Evolutionary conservation across 2,888 invertebrate species (phyloP).

Genomic region (Myopa testacea): DNA sequence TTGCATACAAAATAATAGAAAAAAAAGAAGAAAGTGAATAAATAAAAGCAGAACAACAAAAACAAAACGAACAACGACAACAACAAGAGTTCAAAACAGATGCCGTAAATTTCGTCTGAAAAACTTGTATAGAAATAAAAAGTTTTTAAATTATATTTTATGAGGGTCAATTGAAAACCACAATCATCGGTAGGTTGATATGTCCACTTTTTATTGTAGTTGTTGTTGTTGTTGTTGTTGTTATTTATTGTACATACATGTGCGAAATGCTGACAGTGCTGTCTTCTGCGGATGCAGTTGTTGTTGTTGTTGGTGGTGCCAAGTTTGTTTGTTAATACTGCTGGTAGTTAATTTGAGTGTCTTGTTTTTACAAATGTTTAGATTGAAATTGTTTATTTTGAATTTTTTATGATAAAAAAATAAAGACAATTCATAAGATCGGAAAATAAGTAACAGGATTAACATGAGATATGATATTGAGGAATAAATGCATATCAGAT

Average conservation of each 20-base stretch:
- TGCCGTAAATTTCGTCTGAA: not conserved
- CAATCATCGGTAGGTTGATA: no score
- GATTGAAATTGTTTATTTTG: no score
- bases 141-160: not conserved
- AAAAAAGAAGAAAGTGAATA: not conserved
- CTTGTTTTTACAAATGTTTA: no score
- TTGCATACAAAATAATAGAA: not conserved
- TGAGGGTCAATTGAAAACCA: slow-evolving; percentile 1
- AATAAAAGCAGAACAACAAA: not conserved
- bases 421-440: no score
- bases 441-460: no score
- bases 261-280: not conserved
- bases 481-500: no score
- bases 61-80: not conserved
- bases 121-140: not conserved
- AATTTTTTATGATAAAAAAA: no score
- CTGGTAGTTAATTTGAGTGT: no score
- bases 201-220: no score
- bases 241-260: not conserved
- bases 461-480: no score
- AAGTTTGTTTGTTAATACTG: no score
- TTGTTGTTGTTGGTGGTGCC: no score
- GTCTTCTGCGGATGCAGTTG: not conserved
- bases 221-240: not conserved
- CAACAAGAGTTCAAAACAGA: not conserved